phyloP scores from a whole-genome alignment of 37 sponge, comb jelly and placozoan species.

The Bolinopsis microptera region DNA sequence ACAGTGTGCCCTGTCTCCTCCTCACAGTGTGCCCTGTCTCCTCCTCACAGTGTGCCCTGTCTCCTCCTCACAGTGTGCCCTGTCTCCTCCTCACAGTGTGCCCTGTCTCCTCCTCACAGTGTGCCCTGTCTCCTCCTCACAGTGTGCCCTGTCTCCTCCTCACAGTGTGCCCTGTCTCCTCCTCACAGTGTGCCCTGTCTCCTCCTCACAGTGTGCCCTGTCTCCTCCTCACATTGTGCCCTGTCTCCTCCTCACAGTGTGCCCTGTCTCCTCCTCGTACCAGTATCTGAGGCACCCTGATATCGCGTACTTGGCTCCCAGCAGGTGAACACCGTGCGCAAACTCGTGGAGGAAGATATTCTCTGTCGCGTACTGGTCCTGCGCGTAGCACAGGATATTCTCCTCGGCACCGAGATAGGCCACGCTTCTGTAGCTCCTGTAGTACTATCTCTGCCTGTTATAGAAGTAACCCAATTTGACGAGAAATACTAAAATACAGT shows the following conservation, averaged over 20 bases:
- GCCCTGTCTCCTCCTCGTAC: neutral
- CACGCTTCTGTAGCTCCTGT: conserved; percentile 33
- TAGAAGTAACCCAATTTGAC: no score
- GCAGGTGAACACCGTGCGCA: conserved; percentile 15
- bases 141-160: no score
- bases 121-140: neutral
- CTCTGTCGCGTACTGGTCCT: neutral
- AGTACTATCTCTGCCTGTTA: conserved; percentile 29
- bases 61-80: neutral
- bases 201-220: neutral
- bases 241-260: neutral
- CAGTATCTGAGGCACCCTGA: neutral
- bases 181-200: neutral
- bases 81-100: neutral
- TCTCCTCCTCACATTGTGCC: neutral
- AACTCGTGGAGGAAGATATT: conserved; percentile 29
- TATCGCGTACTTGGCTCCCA: conserved; percentile 29
- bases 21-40: neutral
- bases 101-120: neutral
- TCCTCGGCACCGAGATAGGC: conserved; percentile 56
- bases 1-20: no score
- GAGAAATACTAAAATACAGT: no score
- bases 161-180: neutral
- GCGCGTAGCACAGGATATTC: neutral
- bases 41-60: neutral